Conservation (phyloP, 2,113 vertebrate species). For the Accipiter virgatus region DNA sequence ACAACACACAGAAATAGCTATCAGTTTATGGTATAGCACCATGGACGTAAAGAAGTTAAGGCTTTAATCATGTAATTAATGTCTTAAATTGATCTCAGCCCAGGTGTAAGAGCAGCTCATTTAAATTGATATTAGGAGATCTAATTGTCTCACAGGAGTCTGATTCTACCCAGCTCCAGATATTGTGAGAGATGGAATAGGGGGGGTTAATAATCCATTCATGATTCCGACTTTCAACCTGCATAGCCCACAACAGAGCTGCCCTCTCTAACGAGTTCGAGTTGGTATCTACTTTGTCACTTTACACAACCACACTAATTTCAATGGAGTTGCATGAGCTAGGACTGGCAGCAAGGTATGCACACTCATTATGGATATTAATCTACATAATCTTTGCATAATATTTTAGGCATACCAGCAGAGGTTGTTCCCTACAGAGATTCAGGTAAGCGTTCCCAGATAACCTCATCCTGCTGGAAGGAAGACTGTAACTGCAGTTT, state of each 20-base stretch:
- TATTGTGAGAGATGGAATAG: not conserved
- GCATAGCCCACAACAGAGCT: not conserved
- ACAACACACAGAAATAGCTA: not conserved
- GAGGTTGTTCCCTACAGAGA: conserved; percentile 22
- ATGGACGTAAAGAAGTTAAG: not conserved
- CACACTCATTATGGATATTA: not conserved
- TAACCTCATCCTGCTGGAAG: not conserved
- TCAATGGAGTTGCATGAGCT: not conserved
- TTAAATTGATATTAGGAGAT: not conserved
- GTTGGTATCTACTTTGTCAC: not conserved
- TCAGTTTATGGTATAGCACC: not conserved
- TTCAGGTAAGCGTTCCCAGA: not conserved
- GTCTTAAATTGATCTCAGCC: not conserved
- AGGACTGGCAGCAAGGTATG: not conserved
- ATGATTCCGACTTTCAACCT: not conserved
- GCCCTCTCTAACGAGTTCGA: not conserved
- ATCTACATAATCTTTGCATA: not conserved
- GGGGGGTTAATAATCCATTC: not conserved
- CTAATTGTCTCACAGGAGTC: not conserved
- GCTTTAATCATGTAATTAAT: not conserved
- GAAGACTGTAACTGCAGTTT: not conserved
- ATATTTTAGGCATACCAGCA: conserved; percentile 15
- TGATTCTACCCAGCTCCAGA: not conserved
- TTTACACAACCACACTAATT: not conserved
- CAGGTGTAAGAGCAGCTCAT: not conserved